A percentile compares a stretch with the other conserved stretches of the same genome.
These are phyloP conservation scores for Sepiola atlantica DNA, from an alignment of 2,888 invertebrate genomes.

Conservation along the genomic window DNA sequence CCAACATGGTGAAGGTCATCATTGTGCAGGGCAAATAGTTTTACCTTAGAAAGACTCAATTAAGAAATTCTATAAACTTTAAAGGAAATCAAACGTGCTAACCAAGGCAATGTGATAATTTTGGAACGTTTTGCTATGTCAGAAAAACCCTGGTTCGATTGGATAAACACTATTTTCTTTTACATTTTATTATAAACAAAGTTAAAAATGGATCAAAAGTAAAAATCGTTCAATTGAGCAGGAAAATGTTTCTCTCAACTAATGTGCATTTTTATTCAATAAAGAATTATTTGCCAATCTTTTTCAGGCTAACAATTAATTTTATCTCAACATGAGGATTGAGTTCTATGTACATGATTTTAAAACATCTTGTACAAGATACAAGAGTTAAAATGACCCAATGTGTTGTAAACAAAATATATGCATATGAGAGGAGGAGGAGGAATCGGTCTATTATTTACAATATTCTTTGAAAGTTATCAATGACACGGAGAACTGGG, in stretches of 20 bases:
- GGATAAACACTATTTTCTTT: background rate
- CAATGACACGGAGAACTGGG: background rate
- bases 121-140: background rate
- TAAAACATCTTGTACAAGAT: background rate
- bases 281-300: conserved; percentile 38
- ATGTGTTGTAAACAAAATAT: conserved; percentile 40
- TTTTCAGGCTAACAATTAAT: background rate
- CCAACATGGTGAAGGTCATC: background rate
- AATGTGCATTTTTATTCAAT: background rate
- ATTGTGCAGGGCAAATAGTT: background rate
- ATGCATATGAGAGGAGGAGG: background rate
- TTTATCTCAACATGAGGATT: background rate
- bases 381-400: conserved; percentile 45
- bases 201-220: background rate
- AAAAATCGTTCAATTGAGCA: background rate
- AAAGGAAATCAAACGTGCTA: background rate
- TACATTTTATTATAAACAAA: background rate
- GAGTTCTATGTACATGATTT: background rate
- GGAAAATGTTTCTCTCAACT: background rate
- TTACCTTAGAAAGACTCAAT: background rate
- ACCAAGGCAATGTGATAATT: background rate
- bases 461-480: background rate
- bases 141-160: background rate
- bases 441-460: background rate
- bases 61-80: background rate